Evolutionary conservation across 1,140 invertebrate genomes (phyloP), one percentile per base, ranked within the genome.

Genomic region (Pogonomyrmex barbatus): DNA sequence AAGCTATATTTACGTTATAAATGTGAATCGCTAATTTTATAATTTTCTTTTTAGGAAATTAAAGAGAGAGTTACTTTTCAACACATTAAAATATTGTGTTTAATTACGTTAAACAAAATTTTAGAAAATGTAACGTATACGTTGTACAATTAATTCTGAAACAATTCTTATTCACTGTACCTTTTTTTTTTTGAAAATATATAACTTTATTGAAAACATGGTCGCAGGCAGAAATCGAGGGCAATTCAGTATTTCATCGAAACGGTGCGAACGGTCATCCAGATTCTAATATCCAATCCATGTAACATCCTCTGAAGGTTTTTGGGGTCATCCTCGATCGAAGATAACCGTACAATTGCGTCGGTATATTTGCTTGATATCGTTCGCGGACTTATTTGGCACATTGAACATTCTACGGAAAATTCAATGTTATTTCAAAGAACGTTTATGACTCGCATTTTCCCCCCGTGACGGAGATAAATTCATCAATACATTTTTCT

Each of bases 301-400:
- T 47, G 71, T 42, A 50, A 47, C 56, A 77, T 79, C 52, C 52
- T 65, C 17, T 52, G 76, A 81, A 86, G 42, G 84, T 88, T 89
- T 24, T 89, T 82, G 76, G 65, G 87, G 87, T 89, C 87, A 89
- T 17, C 24, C 77, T 47, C 83, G 84, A 89, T 88, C 87, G 87
- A 83, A 86, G 87, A 89, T 88, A 82, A 77, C 83, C 17, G 42
- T n/a, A 47, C 54, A 33, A 33, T 14, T n/a, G 45, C 36, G 42
- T 78, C 36, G 42, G 42, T 17, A 58, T 58, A 60, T 86, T 71
- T 70, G 58, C 78, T 88, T 89, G 60, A 83, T 88, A 60, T 39
- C 9, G 24, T 68, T 52, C 76, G 24, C 30, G 77, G 77, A 70
- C 56, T 88, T 89, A 78, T 87, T 89, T 89, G 78, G 77, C 83